Conservation (phyloP, 2,797 vertebrate genomes). For the Brachyalestes nurse region DNA sequence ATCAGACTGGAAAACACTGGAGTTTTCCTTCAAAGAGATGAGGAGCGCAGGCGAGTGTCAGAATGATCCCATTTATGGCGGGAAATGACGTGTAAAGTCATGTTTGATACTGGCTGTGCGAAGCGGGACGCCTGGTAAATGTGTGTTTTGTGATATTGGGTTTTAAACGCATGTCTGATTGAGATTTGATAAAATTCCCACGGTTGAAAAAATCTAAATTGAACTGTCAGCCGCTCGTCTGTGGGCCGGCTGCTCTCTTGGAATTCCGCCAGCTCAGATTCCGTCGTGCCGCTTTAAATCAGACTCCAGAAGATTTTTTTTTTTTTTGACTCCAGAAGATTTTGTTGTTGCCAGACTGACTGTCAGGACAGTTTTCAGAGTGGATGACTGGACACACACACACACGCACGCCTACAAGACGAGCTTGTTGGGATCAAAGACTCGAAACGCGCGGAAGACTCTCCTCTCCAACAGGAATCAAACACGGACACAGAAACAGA, state of each 20-base stretch:
- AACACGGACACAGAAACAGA: neutral
- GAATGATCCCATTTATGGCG: neutral
- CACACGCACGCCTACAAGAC: neutral
- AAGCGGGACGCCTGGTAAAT: too few species aligned
- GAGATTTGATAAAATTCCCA: constrained; percentile 29
- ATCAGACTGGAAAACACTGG: too few species aligned
- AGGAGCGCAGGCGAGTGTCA: too few species aligned
- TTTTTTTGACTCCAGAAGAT: too few species aligned
- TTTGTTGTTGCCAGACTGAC: too few species aligned
- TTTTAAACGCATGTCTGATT: constrained; percentile 21
- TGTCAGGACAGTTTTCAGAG: neutral
- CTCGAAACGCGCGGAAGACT: neutral
- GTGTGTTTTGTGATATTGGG: constrained; percentile 38
- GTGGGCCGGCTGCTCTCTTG: neutral
- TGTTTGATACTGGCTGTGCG: neutral
- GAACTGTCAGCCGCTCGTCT: constrained; percentile 31
- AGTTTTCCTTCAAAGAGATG: too few species aligned
- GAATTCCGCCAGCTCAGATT: neutral
- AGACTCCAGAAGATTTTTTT: neutral
- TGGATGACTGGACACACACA: neutral
- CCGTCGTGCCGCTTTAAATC: neutral
- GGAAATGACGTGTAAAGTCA: neutral
- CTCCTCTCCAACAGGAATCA: neutral
- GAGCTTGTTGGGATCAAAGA: neutral
- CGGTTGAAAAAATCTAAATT: constrained; percentile 13